Conservation (phyloP, 2,113 vertebrate genomes). For the Saimiri boliviensis region DNA sequence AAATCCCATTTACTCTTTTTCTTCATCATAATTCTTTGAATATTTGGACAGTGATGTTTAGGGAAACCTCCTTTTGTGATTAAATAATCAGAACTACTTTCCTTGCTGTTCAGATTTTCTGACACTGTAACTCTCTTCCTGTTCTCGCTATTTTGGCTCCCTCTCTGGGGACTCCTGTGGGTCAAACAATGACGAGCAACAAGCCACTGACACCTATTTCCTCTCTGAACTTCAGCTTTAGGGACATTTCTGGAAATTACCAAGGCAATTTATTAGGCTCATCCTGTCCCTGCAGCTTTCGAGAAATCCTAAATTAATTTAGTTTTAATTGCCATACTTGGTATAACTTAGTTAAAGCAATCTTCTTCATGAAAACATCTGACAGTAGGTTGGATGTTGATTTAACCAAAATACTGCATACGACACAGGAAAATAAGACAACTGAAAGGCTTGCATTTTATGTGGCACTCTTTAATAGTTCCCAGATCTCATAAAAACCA, state of each 20-base stretch:
- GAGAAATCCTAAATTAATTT: conserved; percentile 13
- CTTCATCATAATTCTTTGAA: not conserved
- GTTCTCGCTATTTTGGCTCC: not conserved
- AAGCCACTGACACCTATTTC: not conserved
- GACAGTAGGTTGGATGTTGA: not conserved
- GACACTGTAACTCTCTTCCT: not conserved
- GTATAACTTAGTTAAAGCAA: not conserved
- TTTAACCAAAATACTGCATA: not conserved
- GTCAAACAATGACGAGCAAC: not conserved
- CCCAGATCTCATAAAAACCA: not conserved
- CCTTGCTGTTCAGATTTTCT: not conserved
- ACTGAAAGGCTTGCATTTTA: conserved; percentile 29
- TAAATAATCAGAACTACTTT: not conserved
- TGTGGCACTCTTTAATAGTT: conserved; percentile 3
- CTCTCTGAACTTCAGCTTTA: not conserved
- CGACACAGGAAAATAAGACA: not conserved
- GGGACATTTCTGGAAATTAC: not conserved
- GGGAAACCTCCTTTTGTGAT: not conserved
- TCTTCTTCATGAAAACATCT: not conserved
- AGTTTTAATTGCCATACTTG: not conserved
- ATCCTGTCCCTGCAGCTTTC: not conserved
- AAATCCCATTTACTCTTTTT: not conserved
- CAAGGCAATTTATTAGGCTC: not conserved
- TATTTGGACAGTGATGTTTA: not conserved
- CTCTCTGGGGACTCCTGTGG: not conserved